Evolutionary conservation across 1,140 invertebrate genomes (phyloP), one percentile per base, ranked within the genome.

Genomic region (Nasonia vitripennis): DNA sequence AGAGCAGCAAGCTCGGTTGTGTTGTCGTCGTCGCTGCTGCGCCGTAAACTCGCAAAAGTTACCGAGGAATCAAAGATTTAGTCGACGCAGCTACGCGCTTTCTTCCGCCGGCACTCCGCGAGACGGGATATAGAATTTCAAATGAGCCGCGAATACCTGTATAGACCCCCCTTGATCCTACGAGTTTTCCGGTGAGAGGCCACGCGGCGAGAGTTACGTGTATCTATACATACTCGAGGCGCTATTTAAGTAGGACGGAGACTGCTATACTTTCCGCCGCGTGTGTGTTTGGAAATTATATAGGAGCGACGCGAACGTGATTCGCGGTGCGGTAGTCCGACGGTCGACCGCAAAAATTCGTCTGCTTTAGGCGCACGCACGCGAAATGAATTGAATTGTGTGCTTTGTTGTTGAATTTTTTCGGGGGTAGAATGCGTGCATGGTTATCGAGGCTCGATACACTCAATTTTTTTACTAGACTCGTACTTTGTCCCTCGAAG

Each of bases 71-170:
- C 83, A 71, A 84, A 84, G 68, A 84, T 84, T 73, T 79, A 41
- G 27, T 71, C 62, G 17, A 37, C n/a, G 48, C 27, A 27, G 27
- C 27, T 27, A 6, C 34, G 55, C 55, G 6, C 48, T 51, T 51
- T 51, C 48, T 41, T 45, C 48, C 9, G 68, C 41, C 45, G 31
- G 20, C 51, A 12, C 17, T 79, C 45, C 45, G 10, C 45, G 10
- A 7, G 10, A 7, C 34, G 20, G 48, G 67, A 80, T 74, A 80
- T 74, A 37, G 83, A 80, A 85, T 74, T 85, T 85, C 83, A 80
- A 85, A 80, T 80, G 51, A 85, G 70, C 3, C 48, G 78, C 70
- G 68, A 85, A 74, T 80, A 75, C 68, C 45, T 62, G 7, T 62
- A 62, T 6, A 62, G 27, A 27, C 27, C 27, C 55, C 12, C 3